Base-by-base conservation (phyloP, 2,888 invertebrate species). In the Acrobasis consociella region DNA sequence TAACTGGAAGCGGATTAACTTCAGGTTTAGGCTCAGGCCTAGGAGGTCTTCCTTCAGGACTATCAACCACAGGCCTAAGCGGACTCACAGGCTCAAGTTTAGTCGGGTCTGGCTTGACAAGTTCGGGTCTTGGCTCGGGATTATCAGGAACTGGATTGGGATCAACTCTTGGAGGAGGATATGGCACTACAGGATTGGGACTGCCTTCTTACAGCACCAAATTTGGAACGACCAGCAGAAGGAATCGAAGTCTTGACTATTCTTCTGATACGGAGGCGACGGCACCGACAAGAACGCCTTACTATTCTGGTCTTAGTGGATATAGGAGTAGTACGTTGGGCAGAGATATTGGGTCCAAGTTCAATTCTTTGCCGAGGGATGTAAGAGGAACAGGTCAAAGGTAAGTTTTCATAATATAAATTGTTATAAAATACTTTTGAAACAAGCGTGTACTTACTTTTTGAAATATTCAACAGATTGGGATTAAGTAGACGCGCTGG, bases 191-290 rank as follows among this genome's bases (percentile, higher is more conserved):
- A 10, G 90, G 90, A 8, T 73, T 91, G 56, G 91, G 91, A 31
- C 66, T 91, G 51, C 76, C 86, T 76, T 93, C 82, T 71, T 93
- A 85, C 81, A 92, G 83, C 61, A 82, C 83, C 67, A 92, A 92
- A 73, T 94, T 93, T 71, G 93, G 96, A 7, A 91, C 96, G 66
- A 94, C 95, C 1, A 94, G 97, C 1, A 94, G 97, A 75, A 94
- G 97, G 69, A 96, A 96, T 75, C 93, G 97, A 73, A 96, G 96
- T 70, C 91, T 98, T 81, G 97, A 98, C 88, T 98, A 98, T 86
- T 98, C 98, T 31, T 98, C 98, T 59, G 99, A 99, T 81, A 98
- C 99, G 0, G 99, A 99, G 91, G 97, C 97, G n/a, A 97, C 97
- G 0, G 96, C 96, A 67, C 96, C 96, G 8, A 95, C 96, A 13